Percentiles rank a stretch among this genome's conserved stretches.
These are phyloP conservation scores for Candoia aspera DNA, from an alignment of 2,113 vertebrate species.

Conservation along the genomic window DNA sequence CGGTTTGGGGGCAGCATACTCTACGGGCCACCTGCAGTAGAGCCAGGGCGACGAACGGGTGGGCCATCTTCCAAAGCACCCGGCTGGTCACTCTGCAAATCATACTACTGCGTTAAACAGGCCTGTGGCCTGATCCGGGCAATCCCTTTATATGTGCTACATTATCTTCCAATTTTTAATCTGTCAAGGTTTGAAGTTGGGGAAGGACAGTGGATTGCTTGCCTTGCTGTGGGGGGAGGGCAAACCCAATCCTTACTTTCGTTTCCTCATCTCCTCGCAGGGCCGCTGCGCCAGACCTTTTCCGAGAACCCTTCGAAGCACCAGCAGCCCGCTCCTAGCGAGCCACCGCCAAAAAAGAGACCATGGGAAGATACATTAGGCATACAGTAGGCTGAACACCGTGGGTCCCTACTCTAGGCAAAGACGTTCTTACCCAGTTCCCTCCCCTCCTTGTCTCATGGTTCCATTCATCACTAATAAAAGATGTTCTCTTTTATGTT, in stretches of 20 bases:
- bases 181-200: neutral
- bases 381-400: slow-evolving; percentile 76
- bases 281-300: slow-evolving; percentile 87
- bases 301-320: slow-evolving; percentile 84
- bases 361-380: slow-evolving; percentile 84
- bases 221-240: neutral
- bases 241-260: neutral
- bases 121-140: too few species aligned
- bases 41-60: too few species aligned
- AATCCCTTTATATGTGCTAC: too few species aligned
- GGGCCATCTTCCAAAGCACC: too few species aligned
- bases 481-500: neutral
- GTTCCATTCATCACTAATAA: neutral
- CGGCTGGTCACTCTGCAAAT: too few species aligned
- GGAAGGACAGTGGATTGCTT: neutral
- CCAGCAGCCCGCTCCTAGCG: slow-evolving; percentile 6
- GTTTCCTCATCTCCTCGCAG: slow-evolving; percentile 59
- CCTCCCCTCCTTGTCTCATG: neutral
- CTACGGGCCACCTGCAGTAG: too few species aligned
- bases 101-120: too few species aligned
- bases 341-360: slow-evolving; percentile 31
- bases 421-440: neutral
- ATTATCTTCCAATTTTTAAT: neutral
- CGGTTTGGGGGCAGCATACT: too few species aligned
- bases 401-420: neutral